Evolutionary conservation across 2,888 invertebrate species (phyloP).

Genomic region (Eudemis profundana): DNA sequence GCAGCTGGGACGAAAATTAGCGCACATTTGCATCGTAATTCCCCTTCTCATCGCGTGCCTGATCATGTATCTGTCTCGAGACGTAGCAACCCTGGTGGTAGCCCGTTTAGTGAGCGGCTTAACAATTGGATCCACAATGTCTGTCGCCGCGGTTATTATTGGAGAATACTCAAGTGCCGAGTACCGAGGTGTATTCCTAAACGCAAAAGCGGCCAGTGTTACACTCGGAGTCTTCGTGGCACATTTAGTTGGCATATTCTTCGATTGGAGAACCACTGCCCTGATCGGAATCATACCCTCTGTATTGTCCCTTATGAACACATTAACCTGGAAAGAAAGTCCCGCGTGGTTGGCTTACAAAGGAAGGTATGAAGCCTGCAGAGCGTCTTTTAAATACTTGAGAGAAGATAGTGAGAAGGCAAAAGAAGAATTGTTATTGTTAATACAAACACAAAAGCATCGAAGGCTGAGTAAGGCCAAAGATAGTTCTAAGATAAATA

Average conservation of each 20-base stretch:
- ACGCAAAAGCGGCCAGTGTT: slow-evolving; percentile 62
- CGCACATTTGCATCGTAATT: slow-evolving; percentile 47
- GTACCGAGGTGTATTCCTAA: slow-evolving; percentile 66
- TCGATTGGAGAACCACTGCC: slow-evolving; percentile 61
- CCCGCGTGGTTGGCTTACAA: slow-evolving; percentile 86
- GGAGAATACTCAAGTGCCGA: slow-evolving; percentile 68
- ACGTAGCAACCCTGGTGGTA: slow-evolving; percentile 55
- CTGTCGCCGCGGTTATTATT: slow-evolving; percentile 64
- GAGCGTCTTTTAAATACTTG: slow-evolving; percentile 78
- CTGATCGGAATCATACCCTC: slow-evolving; percentile 56
- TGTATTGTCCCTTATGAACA: slow-evolving; percentile 55
- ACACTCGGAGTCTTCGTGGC: slow-evolving; percentile 60
- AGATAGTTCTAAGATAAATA: slow-evolving; percentile 42
- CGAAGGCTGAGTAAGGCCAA: slow-evolving; percentile 39
- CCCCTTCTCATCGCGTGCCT: slow-evolving; percentile 64
- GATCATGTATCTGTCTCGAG: slow-evolving; percentile 56
- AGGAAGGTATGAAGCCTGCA: slow-evolving; percentile 76
- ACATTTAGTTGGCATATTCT: slow-evolving; percentile 57
- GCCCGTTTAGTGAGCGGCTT: slow-evolving; percentile 61
- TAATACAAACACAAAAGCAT: slow-evolving; percentile 60
- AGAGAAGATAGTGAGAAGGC: slow-evolving; percentile 66
- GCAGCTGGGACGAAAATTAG: slow-evolving; percentile 38
- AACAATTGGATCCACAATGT: slow-evolving; percentile 55
- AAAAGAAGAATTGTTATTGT: slow-evolving; percentile 55
- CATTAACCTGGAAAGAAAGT: slow-evolving; percentile 84